A percentile compares a stretch with the other conserved stretches of the same genome.
phyloP scores from a whole-genome alignment of 2,888 invertebrate genomes.

The Andrena chrysosceles region DNA sequence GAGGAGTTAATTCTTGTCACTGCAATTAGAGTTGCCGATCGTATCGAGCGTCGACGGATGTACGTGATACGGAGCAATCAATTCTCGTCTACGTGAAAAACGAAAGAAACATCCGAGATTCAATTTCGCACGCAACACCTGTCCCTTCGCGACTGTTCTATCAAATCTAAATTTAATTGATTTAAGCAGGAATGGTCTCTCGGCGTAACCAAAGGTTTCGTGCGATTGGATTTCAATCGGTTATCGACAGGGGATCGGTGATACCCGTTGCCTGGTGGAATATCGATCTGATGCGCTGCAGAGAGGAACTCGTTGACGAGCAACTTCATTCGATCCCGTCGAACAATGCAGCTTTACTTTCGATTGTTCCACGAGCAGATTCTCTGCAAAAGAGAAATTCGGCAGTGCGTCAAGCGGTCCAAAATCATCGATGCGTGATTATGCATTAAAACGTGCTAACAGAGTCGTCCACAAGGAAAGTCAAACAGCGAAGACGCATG shows the following conservation, averaged over 20 bases:
- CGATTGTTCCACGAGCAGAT: background rate
- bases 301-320: background rate
- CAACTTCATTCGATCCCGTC: background rate
- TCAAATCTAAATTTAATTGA: conserved; percentile 23
- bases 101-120: too few relatives aligned
- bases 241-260: conserved; percentile 21
- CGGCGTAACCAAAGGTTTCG: conserved; percentile 9
- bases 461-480: background rate
- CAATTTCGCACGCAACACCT: too few relatives aligned
- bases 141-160: background rate
- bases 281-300: conserved; percentile 21
- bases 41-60: too few relatives aligned
- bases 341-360: conserved; percentile 8
- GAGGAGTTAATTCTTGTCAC: too few relatives aligned
- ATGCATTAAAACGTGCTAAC: background rate
- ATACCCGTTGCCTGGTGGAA: conserved; percentile 25
- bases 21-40: too few relatives aligned
- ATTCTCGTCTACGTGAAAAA: too few relatives aligned
- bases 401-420: background rate
- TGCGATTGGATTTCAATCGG: conserved; percentile 31
- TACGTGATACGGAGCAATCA: too few relatives aligned
- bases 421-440: background rate
- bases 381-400: background rate
- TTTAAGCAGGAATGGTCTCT: conserved; percentile 15
- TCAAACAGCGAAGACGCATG: background rate